Conservation (phyloP, 2,113 vertebrate species). For the Nibea albiflora region DNA sequence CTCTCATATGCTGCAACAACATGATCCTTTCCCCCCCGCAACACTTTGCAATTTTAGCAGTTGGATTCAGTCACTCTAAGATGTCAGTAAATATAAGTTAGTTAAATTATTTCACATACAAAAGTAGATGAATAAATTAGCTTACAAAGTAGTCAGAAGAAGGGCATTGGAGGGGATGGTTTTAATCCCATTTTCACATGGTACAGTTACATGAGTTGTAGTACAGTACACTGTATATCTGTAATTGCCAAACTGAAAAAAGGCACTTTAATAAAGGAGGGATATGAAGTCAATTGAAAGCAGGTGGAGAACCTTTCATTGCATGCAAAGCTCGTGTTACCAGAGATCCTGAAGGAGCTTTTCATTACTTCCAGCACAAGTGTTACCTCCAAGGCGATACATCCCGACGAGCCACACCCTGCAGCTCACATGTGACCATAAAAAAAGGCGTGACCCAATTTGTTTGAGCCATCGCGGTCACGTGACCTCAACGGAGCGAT, state of each 20-base stretch:
- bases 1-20: slow-evolving; percentile 2
- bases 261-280: slow-evolving; percentile 29
- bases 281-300: slow-evolving; percentile 24
- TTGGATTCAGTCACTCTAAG: not conserved
- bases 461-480: not conserved
- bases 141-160: not conserved
- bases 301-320: slow-evolving; percentile 29
- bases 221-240: not conserved
- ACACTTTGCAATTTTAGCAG: not conserved
- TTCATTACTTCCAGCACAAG: slow-evolving; percentile 15
- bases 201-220: slow-evolving; percentile 16
- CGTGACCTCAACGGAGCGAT: slow-evolving; percentile 4
- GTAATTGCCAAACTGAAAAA: slow-evolving; percentile 25
- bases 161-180: no score
- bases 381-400: slow-evolving; percentile 16
- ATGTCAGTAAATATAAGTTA: no score
- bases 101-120: no score
- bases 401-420: slow-evolving; percentile 4
- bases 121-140: slow-evolving; percentile 19
- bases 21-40: slow-evolving; percentile 6
- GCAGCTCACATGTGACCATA: slow-evolving; percentile 23
- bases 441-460: slow-evolving; percentile 4
- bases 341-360: slow-evolving; percentile 18
- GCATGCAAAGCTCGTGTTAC: slow-evolving; percentile 7
- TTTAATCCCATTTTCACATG: slow-evolving; percentile 52